Percentiles rank a stretch among this genome's conserved stretches.
Evolutionary conservation across 1,140 invertebrate genomes (phyloP).

Genomic region (Anoplolepis gracilipes): DNA sequence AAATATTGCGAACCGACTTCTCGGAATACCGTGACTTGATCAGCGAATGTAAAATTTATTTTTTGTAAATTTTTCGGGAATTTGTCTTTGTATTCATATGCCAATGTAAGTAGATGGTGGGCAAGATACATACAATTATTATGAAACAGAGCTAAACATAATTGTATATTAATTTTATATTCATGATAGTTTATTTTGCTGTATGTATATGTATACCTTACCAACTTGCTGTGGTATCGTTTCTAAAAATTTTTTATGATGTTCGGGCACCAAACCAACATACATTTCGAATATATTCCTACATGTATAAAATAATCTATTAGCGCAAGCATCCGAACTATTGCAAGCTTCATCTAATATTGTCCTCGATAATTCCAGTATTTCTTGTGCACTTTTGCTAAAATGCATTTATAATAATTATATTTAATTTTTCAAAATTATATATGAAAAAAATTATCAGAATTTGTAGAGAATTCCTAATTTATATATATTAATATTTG

Average conservation of each 20-base stretch:
- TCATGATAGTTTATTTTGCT: not conserved
- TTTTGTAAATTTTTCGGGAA: constrained; percentile 83
- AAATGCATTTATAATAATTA: constrained; percentile 40
- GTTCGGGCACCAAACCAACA: constrained; percentile 90
- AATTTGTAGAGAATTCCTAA: not conserved
- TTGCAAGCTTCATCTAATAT: constrained; percentile 90
- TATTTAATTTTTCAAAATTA: not conserved
- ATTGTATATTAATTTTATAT: constrained; percentile 15
- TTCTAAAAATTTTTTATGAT: constrained; percentile 92
- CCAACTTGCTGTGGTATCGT: constrained; percentile 94
- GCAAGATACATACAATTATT: constrained; percentile 97
- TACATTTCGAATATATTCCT: constrained; percentile 93
- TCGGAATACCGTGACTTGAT: constrained; percentile 87
- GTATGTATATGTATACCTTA: constrained; percentile 86
- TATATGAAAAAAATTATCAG: not conserved
- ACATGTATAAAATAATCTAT: constrained; percentile 90
- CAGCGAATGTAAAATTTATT: constrained; percentile 87
- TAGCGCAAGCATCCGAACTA: constrained; percentile 87
- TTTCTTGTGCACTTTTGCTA: constrained; percentile 87
- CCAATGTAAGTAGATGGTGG: constrained; percentile 90
- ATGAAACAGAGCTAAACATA: constrained; percentile 92
- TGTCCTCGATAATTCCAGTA: constrained; percentile 90
- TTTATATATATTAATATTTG: not conserved
- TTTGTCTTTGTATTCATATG: constrained; percentile 86
- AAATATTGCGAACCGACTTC: constrained; percentile 90